Evolutionary conservation across 2,888 invertebrate species (phyloP).

Genomic region (Calliopum simillimum): DNA sequence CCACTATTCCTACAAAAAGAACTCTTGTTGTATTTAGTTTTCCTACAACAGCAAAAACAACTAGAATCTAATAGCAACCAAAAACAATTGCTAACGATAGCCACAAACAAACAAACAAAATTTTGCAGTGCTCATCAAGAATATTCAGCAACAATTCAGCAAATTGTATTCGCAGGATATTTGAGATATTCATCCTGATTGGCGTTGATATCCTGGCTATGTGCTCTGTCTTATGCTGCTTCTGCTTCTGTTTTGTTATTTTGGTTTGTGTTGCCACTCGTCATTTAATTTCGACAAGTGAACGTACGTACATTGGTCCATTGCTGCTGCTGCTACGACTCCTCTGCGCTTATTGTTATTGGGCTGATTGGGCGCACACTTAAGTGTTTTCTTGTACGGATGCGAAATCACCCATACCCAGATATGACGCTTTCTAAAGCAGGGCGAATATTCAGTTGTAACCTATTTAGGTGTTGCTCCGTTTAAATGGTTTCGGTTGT

Average conservation of each 20-base stretch:
- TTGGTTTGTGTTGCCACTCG: slow-evolving; percentile 6
- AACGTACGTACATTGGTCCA: background rate
- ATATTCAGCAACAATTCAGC: slow-evolving; percentile 35
- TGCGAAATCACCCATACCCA: background rate
- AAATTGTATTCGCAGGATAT: slow-evolving; percentile 39
- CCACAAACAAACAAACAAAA: slow-evolving; percentile 12
- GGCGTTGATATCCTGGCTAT: slow-evolving; percentile 26
- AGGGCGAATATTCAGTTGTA: background rate
- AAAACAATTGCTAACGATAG: background rate
- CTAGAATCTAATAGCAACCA: background rate
- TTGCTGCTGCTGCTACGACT: background rate
- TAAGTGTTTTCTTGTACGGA: slow-evolving; percentile 29
- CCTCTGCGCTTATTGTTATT: background rate
- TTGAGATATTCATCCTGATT: slow-evolving; percentile 37
- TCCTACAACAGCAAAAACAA: background rate
- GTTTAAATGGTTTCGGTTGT: no score
- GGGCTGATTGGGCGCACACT: slow-evolving; percentile 21
- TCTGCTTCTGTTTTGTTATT: background rate
- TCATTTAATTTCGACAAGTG: slow-evolving; percentile 35
- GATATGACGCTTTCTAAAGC: background rate
- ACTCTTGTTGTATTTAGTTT: no score
- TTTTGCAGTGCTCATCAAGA: slow-evolving; percentile 35
- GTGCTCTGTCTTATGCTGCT: background rate
- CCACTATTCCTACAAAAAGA: no score
- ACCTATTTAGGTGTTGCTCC: no score